Evolutionary conservation across 2,888 invertebrate genomes (phyloP).

Genomic region (Priocnemis perturbator): DNA sequence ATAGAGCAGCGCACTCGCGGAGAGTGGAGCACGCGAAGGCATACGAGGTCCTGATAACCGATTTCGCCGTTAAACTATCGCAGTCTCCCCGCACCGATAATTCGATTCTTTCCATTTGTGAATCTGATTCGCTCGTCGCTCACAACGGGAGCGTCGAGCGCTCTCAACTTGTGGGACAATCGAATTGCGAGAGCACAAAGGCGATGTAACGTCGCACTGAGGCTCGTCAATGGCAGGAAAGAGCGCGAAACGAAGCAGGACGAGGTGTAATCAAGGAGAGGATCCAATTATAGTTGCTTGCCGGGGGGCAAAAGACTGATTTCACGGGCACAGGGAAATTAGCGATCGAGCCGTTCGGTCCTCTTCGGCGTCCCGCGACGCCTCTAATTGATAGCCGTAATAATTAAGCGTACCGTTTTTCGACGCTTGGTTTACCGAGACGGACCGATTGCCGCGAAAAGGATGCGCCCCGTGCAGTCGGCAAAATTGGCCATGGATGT

Average conservation of each 20-base stretch:
- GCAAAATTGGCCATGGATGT: background rate
- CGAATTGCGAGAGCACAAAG: constrained; percentile 2
- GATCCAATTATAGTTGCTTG: constrained; percentile 53
- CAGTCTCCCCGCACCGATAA: background rate
- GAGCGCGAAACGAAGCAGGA: constrained; percentile 22
- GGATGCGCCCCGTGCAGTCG: constrained; percentile 12
- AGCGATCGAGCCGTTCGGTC: constrained; percentile 12
- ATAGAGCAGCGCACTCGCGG: too few species aligned
- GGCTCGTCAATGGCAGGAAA: constrained; percentile 20
- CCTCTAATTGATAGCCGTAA: constrained; percentile 59
- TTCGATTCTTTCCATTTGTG: background rate
- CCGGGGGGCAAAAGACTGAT: constrained; percentile 39
- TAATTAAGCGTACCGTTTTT: constrained; percentile 55
- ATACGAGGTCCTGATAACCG: too few species aligned
- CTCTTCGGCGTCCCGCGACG: constrained; percentile 2
- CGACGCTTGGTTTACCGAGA: constrained; percentile 7
- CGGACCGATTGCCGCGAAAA: constrained; percentile 28
- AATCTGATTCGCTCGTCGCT: background rate
- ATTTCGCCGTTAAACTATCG: too few species aligned
- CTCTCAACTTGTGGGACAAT: background rate
- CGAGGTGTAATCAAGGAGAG: constrained; percentile 48
- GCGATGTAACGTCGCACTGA: constrained; percentile 11
- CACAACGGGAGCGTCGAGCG: too few species aligned
- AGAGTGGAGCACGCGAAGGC: too few species aligned
- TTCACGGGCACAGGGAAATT: constrained; percentile 44